A percentile compares a stretch with the other conserved stretches of the same genome.
Conservation (phyloP, 1,140 invertebrate species). For the Bombus huntii region DNA sequence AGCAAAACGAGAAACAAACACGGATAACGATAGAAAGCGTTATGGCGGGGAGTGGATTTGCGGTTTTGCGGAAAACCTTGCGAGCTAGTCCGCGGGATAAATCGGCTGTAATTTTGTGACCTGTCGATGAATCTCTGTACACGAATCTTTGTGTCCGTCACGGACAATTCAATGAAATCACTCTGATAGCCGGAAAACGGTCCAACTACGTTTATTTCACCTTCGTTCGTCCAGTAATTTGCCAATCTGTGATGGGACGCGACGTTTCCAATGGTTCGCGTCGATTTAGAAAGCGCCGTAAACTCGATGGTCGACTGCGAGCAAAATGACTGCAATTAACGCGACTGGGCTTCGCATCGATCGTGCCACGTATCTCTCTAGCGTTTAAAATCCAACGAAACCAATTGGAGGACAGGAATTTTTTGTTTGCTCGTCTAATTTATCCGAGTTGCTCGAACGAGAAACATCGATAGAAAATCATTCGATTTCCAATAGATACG, state of each 20-base stretch:
- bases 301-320: conserved; percentile 8
- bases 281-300: conserved; percentile 45
- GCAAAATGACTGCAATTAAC: conserved; percentile 61
- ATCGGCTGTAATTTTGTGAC: background rate
- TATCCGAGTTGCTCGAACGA: background rate
- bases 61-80: conserved; percentile 46
- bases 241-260: conserved; percentile 24
- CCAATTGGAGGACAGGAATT: background rate
- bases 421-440: background rate
- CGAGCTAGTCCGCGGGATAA: background rate
- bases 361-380: background rate
- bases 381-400: conserved; percentile 10
- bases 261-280: conserved; percentile 17
- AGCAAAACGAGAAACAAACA: background rate
- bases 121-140: background rate
- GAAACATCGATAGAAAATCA: background rate
- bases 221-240: conserved; percentile 39
- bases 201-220: background rate
- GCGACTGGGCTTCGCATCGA: conserved; percentile 39
- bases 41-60: background rate
- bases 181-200: background rate
- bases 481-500: background rate
- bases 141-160: background rate
- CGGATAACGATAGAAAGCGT: conserved; percentile 33
- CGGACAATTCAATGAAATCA: background rate